phyloP scores from a whole-genome alignment of 1,140 invertebrate genomes.

The Arctopsyche grandis region DNA sequence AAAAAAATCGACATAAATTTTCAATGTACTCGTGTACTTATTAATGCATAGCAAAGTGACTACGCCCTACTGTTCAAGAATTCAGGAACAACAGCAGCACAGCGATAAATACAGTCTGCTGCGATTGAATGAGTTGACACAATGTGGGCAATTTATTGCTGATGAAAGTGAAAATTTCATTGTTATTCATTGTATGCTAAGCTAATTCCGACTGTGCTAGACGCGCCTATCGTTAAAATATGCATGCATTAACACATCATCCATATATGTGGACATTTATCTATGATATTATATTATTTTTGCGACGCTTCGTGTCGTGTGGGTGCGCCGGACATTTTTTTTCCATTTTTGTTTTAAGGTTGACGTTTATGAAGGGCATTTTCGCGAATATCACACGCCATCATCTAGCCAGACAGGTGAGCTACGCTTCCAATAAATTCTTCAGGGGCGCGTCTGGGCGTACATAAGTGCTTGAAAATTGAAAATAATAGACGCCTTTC shows the following conservation, averaged over 20 bases:
- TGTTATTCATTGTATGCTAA: conserved; percentile 41
- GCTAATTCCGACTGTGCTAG: conserved; percentile 4
- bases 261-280: not conserved
- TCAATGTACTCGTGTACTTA: too few species aligned
- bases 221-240: conserved; percentile 7
- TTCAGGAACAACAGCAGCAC: conserved; percentile 20
- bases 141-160: conserved; percentile 28
- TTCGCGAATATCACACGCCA: not conserved
- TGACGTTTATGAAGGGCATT: not conserved
- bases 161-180: conserved; percentile 43
- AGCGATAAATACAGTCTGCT: not conserved
- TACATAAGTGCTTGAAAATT: too few species aligned
- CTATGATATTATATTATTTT: not conserved
- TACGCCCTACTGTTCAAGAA: not conserved
- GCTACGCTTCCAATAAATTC: too few species aligned
- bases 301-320: not conserved
- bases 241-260: not conserved
- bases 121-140: conserved; percentile 8
- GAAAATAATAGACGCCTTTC: too few species aligned
- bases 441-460: too few species aligned
- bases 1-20: too few species aligned
- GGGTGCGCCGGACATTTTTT: conserved; percentile 6
- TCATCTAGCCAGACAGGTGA: not conserved
- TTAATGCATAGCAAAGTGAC: too few species aligned
- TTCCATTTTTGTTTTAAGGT: not conserved